These are phyloP conservation scores for Pitangus sulphuratus DNA, from an alignment of 2,797 vertebrate species.

Conservation along the genomic window DNA sequence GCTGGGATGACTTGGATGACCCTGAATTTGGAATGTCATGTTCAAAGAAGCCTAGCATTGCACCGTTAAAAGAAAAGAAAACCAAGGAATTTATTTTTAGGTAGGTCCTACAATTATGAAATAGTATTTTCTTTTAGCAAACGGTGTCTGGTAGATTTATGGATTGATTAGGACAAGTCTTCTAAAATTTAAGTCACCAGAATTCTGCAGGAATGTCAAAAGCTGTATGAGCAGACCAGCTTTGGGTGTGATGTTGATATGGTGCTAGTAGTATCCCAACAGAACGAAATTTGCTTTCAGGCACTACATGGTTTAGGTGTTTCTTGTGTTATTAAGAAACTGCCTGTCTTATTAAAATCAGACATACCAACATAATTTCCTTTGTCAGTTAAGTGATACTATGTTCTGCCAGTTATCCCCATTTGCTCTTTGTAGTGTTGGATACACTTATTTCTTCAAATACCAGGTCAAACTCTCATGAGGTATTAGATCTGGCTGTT, in stretches of 20 bases:
- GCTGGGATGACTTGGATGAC: constrained; percentile 88
- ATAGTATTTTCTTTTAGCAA: background rate
- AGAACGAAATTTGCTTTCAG: background rate
- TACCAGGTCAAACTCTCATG: background rate
- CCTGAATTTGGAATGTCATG: constrained; percentile 83
- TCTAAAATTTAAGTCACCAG: background rate
- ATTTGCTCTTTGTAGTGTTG: background rate
- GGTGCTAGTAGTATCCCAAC: background rate
- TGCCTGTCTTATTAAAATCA: background rate
- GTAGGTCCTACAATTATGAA: constrained; percentile 66
- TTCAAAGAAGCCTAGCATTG: constrained; percentile 91
- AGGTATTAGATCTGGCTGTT: background rate
- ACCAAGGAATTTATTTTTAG: constrained; percentile 75
- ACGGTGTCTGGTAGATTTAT: background rate
- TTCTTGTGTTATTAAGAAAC: background rate
- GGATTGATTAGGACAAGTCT: background rate
- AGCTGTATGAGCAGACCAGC: background rate
- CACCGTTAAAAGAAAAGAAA: constrained; percentile 80
- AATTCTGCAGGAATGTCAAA: background rate
- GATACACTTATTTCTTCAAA: background rate
- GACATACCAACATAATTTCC: background rate
- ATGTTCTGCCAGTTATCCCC: background rate
- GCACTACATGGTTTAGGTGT: background rate
- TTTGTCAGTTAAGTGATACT: background rate
- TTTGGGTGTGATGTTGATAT: background rate